Conservation (phyloP, 1,140 invertebrate species). For the Ostrea edulis region DNA sequence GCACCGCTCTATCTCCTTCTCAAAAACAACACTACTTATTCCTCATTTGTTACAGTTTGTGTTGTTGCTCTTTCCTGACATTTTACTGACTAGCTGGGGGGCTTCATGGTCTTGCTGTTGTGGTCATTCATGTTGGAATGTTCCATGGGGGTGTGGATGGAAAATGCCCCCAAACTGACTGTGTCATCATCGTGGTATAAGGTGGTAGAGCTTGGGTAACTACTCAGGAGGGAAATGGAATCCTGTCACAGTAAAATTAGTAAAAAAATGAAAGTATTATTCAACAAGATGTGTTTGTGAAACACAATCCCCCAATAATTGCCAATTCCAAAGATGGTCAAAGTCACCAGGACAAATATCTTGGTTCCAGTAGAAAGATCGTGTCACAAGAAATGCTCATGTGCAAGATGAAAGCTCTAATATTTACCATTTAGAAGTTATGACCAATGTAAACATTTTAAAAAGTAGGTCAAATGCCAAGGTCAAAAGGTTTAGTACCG, state of each 20-base stretch:
- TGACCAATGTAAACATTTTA: too few relatives aligned
- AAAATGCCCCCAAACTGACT: constrained; percentile 68
- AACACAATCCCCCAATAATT: background rate
- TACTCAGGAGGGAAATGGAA: constrained; percentile 41
- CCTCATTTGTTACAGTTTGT: too few relatives aligned
- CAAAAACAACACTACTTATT: too few relatives aligned
- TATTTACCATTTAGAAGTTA: too few relatives aligned
- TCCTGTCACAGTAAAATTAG: constrained; percentile 50
- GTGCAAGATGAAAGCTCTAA: too few relatives aligned
- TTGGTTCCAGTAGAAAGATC: too few relatives aligned
- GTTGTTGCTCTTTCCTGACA: background rate
- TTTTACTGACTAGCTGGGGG: background rate
- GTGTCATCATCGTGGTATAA: constrained; percentile 68
- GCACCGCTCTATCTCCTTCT: too few relatives aligned
- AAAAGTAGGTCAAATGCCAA: too few relatives aligned
- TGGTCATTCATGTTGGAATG: constrained; percentile 29
- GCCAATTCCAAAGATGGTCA: too few relatives aligned
- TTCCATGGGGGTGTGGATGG: constrained; percentile 53
- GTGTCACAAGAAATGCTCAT: too few relatives aligned
- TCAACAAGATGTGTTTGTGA: background rate
- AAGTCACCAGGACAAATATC: too few relatives aligned
- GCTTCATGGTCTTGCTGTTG: background rate
- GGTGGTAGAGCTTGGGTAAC: constrained; percentile 55
- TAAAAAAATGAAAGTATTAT: background rate
- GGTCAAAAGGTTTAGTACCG: too few relatives aligned